Conservation (phyloP, 2,797 vertebrate genomes). For the Poecilia wingei region DNA sequence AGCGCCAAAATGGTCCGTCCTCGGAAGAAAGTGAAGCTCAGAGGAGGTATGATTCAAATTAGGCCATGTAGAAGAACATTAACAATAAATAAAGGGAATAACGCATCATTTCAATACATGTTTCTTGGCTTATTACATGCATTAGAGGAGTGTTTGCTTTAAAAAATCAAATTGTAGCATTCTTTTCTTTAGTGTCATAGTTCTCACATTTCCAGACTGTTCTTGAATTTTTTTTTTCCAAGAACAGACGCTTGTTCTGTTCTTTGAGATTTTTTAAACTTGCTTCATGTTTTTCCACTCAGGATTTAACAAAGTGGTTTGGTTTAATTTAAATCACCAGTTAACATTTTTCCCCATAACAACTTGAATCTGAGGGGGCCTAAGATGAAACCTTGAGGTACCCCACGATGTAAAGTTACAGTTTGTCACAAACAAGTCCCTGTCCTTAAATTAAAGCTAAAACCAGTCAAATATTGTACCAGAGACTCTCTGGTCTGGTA, state of each 20-base stretch:
- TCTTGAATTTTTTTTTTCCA: background rate
- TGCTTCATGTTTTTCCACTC: background rate
- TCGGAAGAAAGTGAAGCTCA: conserved; percentile 94
- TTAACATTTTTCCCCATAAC: background rate
- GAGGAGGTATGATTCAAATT: conserved; percentile 84
- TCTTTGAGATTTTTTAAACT: background rate
- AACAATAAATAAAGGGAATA: background rate
- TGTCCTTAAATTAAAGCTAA: too few species aligned
- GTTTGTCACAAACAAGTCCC: background rate
- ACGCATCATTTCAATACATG: background rate
- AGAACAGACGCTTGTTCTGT: background rate
- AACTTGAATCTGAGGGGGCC: background rate
- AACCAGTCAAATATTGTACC: too few species aligned
- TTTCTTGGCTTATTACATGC: background rate
- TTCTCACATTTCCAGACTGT: background rate
- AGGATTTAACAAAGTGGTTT: background rate
- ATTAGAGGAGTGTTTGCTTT: background rate
- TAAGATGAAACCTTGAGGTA: background rate
- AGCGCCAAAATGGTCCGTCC: conserved; percentile 96
- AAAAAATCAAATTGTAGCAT: background rate
- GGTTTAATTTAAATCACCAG: background rate
- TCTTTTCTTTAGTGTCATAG: background rate
- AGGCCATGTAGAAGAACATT: background rate
- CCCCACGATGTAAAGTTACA: background rate
- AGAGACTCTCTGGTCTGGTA: too few species aligned